Evolutionary conservation across 1,140 invertebrate genomes (phyloP).

Genomic region (Chionoecetes opilio): DNA sequence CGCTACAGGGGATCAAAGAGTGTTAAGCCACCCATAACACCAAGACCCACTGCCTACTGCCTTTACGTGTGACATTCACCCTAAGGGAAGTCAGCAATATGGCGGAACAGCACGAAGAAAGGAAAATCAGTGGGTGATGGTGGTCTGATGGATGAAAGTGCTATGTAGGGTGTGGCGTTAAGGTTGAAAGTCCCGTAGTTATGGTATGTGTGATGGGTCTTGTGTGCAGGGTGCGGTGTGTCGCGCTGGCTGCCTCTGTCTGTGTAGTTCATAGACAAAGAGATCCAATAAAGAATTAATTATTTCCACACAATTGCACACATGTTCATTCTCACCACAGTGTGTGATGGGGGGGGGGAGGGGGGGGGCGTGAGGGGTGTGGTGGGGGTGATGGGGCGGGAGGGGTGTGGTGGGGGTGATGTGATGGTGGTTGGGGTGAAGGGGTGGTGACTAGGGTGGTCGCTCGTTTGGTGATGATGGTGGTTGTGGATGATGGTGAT

Average conservation of each 20-base stretch:
- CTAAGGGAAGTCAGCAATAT: background rate
- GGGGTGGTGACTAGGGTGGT: background rate
- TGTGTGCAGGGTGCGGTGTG: background rate
- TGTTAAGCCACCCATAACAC: background rate
- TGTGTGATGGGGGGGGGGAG: constrained; percentile 22
- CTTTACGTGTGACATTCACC: background rate
- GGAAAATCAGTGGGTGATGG: background rate
- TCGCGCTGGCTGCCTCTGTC: background rate
- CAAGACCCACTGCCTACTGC: background rate
- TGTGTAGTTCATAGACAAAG: background rate
- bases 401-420: background rate
- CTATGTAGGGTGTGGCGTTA: background rate
- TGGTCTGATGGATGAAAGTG: background rate
- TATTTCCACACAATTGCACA: constrained; percentile 49
- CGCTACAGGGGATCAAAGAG: background rate
- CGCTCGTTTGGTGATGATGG: background rate
- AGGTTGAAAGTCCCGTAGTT: background rate
- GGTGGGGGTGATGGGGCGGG: background rate
- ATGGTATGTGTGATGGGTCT: background rate
- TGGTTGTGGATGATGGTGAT: background rate
- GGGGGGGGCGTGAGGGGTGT: background rate
- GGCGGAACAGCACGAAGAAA: background rate
- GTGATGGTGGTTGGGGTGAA: background rate
- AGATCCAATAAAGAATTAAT: constrained; percentile 43
- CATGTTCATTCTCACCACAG: constrained; percentile 34